phyloP scores from a whole-genome alignment of 2,888 invertebrate genomes.

The Adineta ricciae region DNA sequence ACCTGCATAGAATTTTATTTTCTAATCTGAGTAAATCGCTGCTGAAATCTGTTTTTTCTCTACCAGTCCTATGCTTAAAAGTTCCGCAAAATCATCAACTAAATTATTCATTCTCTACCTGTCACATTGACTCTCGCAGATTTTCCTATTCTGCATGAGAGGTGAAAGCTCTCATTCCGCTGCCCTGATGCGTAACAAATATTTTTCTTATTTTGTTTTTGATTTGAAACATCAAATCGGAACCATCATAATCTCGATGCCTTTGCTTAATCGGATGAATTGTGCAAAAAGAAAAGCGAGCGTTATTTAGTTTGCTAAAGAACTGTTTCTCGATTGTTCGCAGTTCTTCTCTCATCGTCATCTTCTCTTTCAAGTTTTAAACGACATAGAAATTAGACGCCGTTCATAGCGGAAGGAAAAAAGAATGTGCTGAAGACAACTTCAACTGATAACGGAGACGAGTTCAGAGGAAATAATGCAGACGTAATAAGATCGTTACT shows the following conservation, averaged over 20 bases:
- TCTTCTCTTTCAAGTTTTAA: neutral
- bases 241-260: neutral
- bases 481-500: neutral
- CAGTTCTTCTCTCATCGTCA: neutral
- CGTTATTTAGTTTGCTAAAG: neutral
- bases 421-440: neutral
- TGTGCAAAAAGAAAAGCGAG: neutral
- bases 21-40: neutral
- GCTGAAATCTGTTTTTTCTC: neutral
- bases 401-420: neutral
- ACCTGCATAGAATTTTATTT: too few species aligned
- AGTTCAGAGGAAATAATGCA: neutral
- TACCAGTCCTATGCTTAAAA: neutral
- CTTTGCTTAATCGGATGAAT: neutral
- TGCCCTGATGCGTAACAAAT: neutral
- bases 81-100: neutral
- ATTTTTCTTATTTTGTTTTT: neutral
- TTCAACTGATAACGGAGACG: neutral
- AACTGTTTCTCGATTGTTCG: neutral
- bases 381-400: neutral
- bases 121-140: neutral
- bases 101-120: neutral
- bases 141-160: neutral
- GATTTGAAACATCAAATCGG: neutral
- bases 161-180: too few species aligned